Conservation (phyloP, 2,797 vertebrate species). For the Falco naumanni region DNA sequence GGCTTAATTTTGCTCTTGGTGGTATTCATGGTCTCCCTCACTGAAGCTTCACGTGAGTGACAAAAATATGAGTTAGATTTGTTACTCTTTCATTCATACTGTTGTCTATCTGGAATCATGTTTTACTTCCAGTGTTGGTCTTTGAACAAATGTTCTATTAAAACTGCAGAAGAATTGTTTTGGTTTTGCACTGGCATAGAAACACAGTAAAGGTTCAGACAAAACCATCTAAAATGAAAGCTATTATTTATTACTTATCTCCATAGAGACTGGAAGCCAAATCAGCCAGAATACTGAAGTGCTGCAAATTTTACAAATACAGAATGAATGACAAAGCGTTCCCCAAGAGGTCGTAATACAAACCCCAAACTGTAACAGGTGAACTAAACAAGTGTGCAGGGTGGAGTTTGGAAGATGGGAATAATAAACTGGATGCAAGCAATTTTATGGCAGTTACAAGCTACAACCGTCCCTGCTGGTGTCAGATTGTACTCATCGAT, state of each 20-base stretch:
- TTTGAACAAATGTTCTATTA: background rate
- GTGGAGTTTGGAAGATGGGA: background rate
- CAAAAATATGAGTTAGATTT: background rate
- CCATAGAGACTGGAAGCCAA: background rate
- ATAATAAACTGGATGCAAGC: background rate
- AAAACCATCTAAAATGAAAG: background rate
- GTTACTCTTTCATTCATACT: background rate
- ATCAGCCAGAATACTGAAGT: background rate
- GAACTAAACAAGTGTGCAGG: background rate
- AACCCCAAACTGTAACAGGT: background rate
- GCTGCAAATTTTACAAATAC: background rate
- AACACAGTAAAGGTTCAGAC: background rate
- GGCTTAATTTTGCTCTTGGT: background rate
- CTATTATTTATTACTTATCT: slow-evolving; percentile 17
- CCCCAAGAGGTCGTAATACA: background rate
- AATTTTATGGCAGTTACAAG: background rate
- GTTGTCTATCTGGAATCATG: background rate
- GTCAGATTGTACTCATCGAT: background rate
- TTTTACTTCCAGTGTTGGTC: background rate
- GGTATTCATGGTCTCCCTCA: background rate
- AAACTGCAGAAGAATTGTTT: background rate
- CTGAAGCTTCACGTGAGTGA: background rate
- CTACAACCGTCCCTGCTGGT: background rate
- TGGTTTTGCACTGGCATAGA: background rate
- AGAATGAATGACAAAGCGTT: background rate